Conservation (phyloP, 2,113 vertebrate species). For the Actinemys pallida region DNA sequence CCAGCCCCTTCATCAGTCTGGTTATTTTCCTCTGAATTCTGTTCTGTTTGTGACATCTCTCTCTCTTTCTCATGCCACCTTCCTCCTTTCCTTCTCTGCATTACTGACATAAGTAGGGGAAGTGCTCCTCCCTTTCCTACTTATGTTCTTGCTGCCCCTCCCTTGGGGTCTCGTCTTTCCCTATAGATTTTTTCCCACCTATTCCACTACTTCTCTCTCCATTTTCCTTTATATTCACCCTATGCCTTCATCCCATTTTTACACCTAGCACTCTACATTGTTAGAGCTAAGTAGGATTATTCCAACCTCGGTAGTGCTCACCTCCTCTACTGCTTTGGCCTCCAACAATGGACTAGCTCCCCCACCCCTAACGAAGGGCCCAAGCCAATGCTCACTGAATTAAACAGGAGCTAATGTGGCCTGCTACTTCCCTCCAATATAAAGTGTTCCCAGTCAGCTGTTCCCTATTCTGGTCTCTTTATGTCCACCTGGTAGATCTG, state of each 20-base stretch:
- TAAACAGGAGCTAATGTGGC: neutral
- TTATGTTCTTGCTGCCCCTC: rapidly evolving
- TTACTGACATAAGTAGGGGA: neutral
- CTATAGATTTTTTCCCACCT: neutral
- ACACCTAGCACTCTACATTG: too few relatives aligned
- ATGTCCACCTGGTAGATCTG: rapidly evolving
- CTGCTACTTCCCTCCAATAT: neutral
- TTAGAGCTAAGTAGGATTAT: neutral
- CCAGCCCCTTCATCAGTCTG: neutral
- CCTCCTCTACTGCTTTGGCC: neutral
- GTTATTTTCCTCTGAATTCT: neutral
- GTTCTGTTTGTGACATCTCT: neutral
- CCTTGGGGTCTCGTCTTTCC: neutral
- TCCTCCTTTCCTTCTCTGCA: neutral
- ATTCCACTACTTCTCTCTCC: rapidly evolving
- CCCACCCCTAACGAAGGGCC: rapidly evolving
- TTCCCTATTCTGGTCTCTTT: neutral
- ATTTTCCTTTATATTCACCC: neutral
- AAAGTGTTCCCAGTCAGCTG: neutral
- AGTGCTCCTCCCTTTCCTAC: neutral
- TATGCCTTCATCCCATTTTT: neutral
- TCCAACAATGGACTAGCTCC: neutral
- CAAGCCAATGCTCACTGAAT: neutral
- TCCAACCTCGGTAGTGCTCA: neutral
- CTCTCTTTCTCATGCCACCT: neutral